phyloP scores from a whole-genome alignment of 2,113 vertebrate genomes.

The Hyperoodon ampullatus region DNA sequence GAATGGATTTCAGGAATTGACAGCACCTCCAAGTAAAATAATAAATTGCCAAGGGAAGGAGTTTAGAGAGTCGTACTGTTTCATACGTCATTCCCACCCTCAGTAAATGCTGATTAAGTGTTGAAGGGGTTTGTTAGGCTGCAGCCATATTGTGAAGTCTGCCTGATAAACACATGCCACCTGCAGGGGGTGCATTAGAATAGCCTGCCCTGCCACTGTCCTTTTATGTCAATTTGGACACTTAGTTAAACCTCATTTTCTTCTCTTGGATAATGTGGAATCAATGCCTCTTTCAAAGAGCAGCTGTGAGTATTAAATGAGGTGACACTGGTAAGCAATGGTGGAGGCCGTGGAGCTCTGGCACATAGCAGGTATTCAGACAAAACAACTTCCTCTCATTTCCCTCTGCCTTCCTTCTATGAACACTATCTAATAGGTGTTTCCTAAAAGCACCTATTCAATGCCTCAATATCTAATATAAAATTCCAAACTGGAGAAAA shows the following conservation, averaged over 20 bases:
- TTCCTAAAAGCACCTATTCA: accelerated
- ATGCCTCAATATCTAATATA: too few relatives aligned
- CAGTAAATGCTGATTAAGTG: accelerated
- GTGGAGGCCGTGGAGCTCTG: background rate
- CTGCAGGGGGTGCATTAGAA: accelerated
- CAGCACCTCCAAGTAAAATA: background rate
- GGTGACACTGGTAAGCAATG: accelerated
- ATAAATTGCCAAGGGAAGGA: background rate
- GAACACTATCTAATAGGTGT: accelerated
- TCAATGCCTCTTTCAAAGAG: too few relatives aligned
- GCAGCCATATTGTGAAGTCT: background rate
- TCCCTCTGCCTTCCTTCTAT: background rate
- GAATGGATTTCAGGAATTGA: accelerated
- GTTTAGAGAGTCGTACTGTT: accelerated
- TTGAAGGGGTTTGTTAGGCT: background rate
- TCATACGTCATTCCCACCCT: accelerated
- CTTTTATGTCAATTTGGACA: background rate
- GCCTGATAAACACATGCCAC: accelerated
- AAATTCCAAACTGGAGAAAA: background rate
- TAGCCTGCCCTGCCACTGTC: background rate
- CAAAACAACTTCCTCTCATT: accelerated
- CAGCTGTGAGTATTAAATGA: accelerated
- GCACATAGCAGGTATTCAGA: accelerated
- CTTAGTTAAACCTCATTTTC: background rate
- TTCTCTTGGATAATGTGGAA: background rate